Evolutionary conservation across 2,797 vertebrate genomes (phyloP).

Genomic region (Chrysocyon brachyurus): DNA sequence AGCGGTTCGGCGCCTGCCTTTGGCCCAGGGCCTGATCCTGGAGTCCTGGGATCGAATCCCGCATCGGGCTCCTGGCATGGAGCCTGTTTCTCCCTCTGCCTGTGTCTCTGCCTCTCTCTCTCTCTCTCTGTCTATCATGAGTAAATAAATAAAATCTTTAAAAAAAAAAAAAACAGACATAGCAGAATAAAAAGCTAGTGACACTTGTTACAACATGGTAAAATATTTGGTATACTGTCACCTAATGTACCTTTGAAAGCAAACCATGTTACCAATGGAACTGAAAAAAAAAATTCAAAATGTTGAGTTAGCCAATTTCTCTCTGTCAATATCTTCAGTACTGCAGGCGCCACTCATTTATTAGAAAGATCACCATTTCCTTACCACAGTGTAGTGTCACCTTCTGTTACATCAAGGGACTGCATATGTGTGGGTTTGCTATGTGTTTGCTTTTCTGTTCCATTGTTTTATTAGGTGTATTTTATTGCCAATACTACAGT

Average conservation of each 20-base stretch:
- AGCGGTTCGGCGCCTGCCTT: no score
- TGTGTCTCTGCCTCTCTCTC: no score
- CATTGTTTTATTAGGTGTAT: background rate
- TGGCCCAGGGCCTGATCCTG: no score
- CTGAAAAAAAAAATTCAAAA: background rate
- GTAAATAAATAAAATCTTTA: no score
- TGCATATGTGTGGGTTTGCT: accelerated
- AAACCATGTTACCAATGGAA: background rate
- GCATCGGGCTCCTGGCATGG: no score
- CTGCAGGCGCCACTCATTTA: background rate
- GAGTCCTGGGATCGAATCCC: no score
- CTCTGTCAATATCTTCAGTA: background rate
- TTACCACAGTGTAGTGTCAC: background rate
- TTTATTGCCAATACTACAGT: background rate
- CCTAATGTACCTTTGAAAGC: background rate
- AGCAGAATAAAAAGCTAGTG: background rate
- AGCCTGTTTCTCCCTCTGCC: no score
- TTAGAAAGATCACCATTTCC: background rate
- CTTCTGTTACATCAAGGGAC: background rate
- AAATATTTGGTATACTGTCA: background rate
- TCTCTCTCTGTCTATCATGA: no score
- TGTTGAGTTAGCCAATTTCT: background rate
- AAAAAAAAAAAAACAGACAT: background rate
- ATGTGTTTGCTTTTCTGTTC: background rate
- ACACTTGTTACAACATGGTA: background rate